Conservation (phyloP, 1,140 invertebrate genomes). For the Anastatus disparis region DNA sequence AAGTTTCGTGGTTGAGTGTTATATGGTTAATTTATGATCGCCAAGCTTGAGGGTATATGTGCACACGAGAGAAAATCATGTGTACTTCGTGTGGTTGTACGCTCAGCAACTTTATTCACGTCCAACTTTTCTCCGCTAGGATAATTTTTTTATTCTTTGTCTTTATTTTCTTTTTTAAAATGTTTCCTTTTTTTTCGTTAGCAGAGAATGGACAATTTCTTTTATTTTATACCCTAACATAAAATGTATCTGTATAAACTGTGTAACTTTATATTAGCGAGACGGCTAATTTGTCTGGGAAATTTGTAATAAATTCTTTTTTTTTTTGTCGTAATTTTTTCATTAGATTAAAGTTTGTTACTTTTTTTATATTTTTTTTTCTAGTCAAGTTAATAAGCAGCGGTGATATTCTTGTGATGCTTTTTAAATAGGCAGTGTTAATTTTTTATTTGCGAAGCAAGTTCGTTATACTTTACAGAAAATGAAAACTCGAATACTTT, state of each 20-base stretch:
- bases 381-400: no score
- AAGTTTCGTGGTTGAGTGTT: constrained; percentile 20
- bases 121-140: constrained; percentile 22
- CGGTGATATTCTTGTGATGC: no score
- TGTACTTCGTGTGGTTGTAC: constrained; percentile 9
- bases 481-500: no score
- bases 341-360: background rate
- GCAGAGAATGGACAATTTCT: constrained; percentile 14
- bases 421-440: no score
- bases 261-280: constrained; percentile 23
- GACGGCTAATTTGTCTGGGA: constrained; percentile 26
- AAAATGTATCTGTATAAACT: background rate
- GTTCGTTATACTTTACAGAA: no score
- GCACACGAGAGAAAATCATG: constrained; percentile 28
- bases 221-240: background rate
- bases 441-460: no score
- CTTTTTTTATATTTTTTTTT: no score
- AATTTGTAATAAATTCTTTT: constrained; percentile 5
- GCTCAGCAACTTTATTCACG: constrained; percentile 34
- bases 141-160: background rate
- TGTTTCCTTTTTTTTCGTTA: background rate
- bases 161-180: background rate
- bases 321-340: background rate
- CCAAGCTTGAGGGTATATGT: no score
- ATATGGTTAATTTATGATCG: constrained; percentile 36